Percentiles rank a stretch among this genome's conserved stretches.
phyloP scores from a whole-genome alignment of 1,140 invertebrate genomes.

The Danaus melanippus region DNA sequence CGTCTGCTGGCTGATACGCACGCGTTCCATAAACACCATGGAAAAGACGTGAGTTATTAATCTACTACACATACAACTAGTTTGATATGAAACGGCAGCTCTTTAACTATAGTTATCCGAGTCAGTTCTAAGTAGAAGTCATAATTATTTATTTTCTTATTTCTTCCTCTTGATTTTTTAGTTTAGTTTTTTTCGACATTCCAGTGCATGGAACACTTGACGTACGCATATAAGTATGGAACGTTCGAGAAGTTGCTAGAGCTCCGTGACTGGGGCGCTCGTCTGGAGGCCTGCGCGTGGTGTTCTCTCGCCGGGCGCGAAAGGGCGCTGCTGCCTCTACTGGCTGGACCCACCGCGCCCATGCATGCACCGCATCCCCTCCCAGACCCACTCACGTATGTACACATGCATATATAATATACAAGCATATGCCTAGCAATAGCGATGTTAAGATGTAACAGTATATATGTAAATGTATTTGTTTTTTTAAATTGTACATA shows the following conservation, averaged over 20 bases:
- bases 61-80: not conserved
- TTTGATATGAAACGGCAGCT: not conserved
- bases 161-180: not conserved
- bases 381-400: constrained; percentile 49
- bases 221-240: constrained; percentile 93
- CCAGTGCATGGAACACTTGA: constrained; percentile 91
- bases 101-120: too few species aligned
- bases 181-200: too few species aligned
- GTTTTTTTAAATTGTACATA: too few species aligned
- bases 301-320: constrained; percentile 84
- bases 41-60: constrained; percentile 40
- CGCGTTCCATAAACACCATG: constrained; percentile 63
- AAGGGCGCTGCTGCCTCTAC: constrained; percentile 83
- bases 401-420: not conserved
- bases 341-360: constrained; percentile 52
- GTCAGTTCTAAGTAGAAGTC: too few species aligned
- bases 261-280: constrained; percentile 87
- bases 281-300: constrained; percentile 87
- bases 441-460: too few species aligned
- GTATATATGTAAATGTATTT: too few species aligned
- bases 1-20: constrained; percentile 91
- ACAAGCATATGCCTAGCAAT: too few species aligned
- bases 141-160: too few species aligned
- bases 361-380: constrained; percentile 78
- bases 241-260: constrained; percentile 94